Evolutionary conservation across 1,140 invertebrate genomes (phyloP).

Genomic region (Drosophila albomicans): DNA sequence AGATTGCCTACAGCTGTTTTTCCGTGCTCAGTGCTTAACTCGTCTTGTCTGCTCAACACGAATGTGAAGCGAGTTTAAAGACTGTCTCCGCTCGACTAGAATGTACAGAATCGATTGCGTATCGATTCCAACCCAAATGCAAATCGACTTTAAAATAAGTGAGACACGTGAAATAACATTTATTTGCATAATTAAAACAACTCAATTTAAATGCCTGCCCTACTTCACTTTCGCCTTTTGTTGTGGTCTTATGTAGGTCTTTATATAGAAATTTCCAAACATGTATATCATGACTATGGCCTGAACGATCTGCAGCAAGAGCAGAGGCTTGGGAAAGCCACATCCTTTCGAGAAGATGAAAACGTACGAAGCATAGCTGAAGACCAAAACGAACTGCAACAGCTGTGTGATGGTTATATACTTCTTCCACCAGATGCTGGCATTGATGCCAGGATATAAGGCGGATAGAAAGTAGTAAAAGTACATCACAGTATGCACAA

Average conservation of each 20-base stretch:
- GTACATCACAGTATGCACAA: conserved; percentile 93
- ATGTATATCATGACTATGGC: conserved; percentile 90
- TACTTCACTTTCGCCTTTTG: not conserved
- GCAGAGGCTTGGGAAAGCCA: conserved; percentile 88
- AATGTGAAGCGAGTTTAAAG: not conserved
- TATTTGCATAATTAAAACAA: conserved; percentile 33
- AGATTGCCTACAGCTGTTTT: conserved; percentile 67
- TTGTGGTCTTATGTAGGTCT: conserved; percentile 69
- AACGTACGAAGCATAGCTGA: conserved; percentile 88
- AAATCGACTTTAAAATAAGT: conserved; percentile 6
- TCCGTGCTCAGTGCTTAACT: conserved; percentile 1
- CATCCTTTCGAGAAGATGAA: conserved; percentile 89
- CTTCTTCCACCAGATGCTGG: conserved; percentile 93
- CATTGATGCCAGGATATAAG: conserved; percentile 87
- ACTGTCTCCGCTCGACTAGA: too few species aligned
- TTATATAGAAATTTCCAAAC: conserved; percentile 92
- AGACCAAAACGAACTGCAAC: conserved; percentile 90
- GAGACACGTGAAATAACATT: conserved; percentile 16
- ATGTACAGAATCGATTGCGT: too few species aligned
- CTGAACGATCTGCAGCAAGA: conserved; percentile 87
- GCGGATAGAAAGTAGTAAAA: conserved; percentile 90
- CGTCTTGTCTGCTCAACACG: not conserved
- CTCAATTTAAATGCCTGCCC: not conserved
- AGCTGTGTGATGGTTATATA: conserved; percentile 93
- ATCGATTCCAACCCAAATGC: conserved; percentile 4